Evolutionary conservation across 2,888 invertebrate genomes (phyloP).

Genomic region (Nemurella pictetii): DNA sequence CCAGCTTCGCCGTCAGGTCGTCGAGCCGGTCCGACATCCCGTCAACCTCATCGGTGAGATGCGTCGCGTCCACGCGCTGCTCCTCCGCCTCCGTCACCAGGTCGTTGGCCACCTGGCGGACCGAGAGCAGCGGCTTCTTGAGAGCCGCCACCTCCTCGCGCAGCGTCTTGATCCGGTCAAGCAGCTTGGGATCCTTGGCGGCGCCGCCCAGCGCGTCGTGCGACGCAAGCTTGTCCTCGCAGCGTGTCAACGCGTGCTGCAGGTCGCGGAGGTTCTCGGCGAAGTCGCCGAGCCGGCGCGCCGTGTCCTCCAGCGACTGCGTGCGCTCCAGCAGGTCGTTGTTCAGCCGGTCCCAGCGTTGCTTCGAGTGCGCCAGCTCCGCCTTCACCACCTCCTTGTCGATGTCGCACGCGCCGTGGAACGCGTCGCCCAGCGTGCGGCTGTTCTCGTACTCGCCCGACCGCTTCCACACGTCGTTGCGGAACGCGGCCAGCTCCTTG

Average conservation of each 20-base stretch:
- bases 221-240: slow-evolving; percentile 81
- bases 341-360: slow-evolving; percentile 89
- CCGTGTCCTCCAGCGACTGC: slow-evolving; percentile 80
- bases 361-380: slow-evolving; percentile 78
- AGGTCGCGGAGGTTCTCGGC: slow-evolving; percentile 82
- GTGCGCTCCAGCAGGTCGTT: slow-evolving; percentile 77
- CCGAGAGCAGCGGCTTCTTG: slow-evolving; percentile 70
- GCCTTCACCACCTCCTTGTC: slow-evolving; percentile 88
- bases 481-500: slow-evolving; percentile 82
- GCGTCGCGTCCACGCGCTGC: slow-evolving; percentile 74
- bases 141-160: slow-evolving; percentile 80
- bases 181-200: slow-evolving; percentile 78
- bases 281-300: slow-evolving; percentile 80
- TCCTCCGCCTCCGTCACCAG: slow-evolving; percentile 75
- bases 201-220: slow-evolving; percentile 74
- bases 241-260: slow-evolving; percentile 81
- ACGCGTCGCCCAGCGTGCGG: slow-evolving; percentile 81
- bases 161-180: slow-evolving; percentile 80
- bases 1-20: slow-evolving; percentile 74
- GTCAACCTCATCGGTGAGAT: slow-evolving; percentile 77
- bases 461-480: slow-evolving; percentile 92
- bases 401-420: slow-evolving; percentile 84
- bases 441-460: slow-evolving; percentile 92
- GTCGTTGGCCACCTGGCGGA: slow-evolving; percentile 72
- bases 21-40: slow-evolving; percentile 74